A percentile compares a stretch with the other conserved stretches of the same genome.
Evolutionary conservation across 2,797 vertebrate genomes (phyloP).

Genomic region (Sciaenops ocellatus): DNA sequence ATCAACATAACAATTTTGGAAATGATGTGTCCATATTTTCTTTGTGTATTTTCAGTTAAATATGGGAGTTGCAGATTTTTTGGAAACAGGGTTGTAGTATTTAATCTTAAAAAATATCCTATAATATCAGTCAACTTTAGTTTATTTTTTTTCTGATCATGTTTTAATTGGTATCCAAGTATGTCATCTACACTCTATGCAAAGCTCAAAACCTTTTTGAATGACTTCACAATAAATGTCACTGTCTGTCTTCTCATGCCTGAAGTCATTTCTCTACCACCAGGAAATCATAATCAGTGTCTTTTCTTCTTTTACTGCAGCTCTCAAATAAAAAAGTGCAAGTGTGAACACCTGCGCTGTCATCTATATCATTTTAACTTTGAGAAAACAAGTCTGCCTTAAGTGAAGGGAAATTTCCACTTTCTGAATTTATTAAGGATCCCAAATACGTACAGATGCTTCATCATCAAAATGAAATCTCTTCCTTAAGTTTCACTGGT

Average conservation of each 20-base stretch:
- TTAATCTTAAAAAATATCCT: not conserved
- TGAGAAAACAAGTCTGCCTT: not conserved
- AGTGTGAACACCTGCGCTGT: not conserved
- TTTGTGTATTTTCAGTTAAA: too few relatives aligned
- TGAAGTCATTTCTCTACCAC: not conserved
- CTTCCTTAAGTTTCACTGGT: not conserved
- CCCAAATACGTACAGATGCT: not conserved
- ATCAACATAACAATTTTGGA: too few relatives aligned
- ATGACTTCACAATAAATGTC: not conserved
- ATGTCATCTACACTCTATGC: not conserved
- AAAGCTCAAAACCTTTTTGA: not conserved
- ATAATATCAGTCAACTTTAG: too few relatives aligned
- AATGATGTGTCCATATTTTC: too few relatives aligned
- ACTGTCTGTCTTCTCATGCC: not conserved
- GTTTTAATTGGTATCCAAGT: too few relatives aligned
- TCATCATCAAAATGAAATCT: not conserved
- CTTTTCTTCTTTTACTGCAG: not conserved
- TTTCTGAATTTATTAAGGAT: not conserved
- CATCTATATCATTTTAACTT: not conserved
- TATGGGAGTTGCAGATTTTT: too few relatives aligned
- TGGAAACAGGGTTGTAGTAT: slow-evolving; percentile 1
- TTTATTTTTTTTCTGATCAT: too few relatives aligned
- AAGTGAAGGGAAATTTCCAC: not conserved
- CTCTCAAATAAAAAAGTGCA: not conserved
- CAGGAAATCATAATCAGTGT: not conserved